Evolutionary conservation across 2,888 invertebrate genomes (phyloP).

Genomic region (Achlya flavicornis): DNA sequence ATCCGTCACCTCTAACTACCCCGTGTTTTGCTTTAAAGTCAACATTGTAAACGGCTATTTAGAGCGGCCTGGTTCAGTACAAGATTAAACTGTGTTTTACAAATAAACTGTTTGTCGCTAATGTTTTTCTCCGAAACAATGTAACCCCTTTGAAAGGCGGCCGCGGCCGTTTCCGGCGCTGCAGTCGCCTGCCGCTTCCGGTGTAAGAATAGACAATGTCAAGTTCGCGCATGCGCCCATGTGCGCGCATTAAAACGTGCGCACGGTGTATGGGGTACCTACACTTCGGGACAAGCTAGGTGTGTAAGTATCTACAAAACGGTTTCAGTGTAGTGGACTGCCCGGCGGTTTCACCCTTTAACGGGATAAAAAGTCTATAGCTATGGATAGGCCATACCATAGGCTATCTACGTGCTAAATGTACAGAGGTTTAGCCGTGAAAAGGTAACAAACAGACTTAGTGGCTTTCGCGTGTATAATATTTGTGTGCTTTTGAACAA

Average conservation of each 20-base stretch:
- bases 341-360: too few species aligned
- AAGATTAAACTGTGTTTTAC: slow-evolving; percentile 23
- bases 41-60: slow-evolving; percentile 26
- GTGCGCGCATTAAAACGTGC: slow-evolving; percentile 20
- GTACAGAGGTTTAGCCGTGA: too few species aligned
- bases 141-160: slow-evolving; percentile 62
- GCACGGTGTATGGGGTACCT: not conserved
- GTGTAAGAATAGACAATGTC: slow-evolving; percentile 71
- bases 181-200: slow-evolving; percentile 51
- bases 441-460: too few species aligned
- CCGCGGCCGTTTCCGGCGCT: slow-evolving; percentile 58
- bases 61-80: not conserved
- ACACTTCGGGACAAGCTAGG: not conserved
- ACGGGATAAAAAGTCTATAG: too few species aligned
- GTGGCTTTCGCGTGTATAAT: too few species aligned
- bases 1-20: slow-evolving; percentile 4
- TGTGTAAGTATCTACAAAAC: too few species aligned
- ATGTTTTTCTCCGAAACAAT: slow-evolving; percentile 69
- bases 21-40: slow-evolving; percentile 41
- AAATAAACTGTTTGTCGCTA: slow-evolving; percentile 36
- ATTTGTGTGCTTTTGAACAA: too few species aligned
- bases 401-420: too few species aligned
- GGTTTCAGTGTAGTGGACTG: too few species aligned
- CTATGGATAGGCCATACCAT: too few species aligned
- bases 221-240: slow-evolving; percentile 62